Evolutionary conservation across 2,797 vertebrate species (phyloP).

Genomic region (Cyclopterus lumpus): DNA sequence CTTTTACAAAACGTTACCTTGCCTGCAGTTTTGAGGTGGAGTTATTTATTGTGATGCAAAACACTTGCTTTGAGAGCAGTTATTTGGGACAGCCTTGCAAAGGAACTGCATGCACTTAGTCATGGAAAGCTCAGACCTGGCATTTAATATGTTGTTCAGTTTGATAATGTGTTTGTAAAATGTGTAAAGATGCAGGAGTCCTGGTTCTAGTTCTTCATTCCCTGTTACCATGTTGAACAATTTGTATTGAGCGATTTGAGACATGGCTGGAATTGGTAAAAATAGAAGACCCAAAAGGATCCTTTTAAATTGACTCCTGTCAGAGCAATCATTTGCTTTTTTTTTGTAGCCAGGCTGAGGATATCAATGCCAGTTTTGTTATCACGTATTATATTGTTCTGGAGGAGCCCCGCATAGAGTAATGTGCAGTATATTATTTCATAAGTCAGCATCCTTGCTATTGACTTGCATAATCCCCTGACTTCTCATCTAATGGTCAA

Average conservation of each 20-base stretch:
- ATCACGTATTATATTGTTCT: background rate
- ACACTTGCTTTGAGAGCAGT: constrained; percentile 15
- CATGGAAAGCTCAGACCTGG: background rate
- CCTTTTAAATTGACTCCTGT: background rate
- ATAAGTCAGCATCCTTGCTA: background rate
- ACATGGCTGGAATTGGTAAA: background rate
- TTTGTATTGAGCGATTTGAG: background rate
- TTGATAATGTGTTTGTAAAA: background rate
- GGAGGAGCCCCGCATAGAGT: background rate
- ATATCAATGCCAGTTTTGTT: background rate
- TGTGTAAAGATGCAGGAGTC: background rate
- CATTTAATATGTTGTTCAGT: background rate
- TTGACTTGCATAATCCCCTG: background rate
- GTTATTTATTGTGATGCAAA: constrained; percentile 33
- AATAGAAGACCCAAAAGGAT: background rate
- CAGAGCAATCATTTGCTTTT: background rate
- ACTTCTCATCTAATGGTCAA: background rate
- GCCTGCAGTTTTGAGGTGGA: constrained; percentile 2
- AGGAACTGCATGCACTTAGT: background rate
- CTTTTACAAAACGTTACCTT: background rate
- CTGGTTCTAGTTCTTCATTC: background rate
- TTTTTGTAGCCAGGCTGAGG: background rate
- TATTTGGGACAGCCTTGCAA: background rate
- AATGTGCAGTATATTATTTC: background rate
- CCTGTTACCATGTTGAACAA: background rate